phyloP scores from a whole-genome alignment of 2,113 vertebrate genomes.

The Platanista minor region DNA sequence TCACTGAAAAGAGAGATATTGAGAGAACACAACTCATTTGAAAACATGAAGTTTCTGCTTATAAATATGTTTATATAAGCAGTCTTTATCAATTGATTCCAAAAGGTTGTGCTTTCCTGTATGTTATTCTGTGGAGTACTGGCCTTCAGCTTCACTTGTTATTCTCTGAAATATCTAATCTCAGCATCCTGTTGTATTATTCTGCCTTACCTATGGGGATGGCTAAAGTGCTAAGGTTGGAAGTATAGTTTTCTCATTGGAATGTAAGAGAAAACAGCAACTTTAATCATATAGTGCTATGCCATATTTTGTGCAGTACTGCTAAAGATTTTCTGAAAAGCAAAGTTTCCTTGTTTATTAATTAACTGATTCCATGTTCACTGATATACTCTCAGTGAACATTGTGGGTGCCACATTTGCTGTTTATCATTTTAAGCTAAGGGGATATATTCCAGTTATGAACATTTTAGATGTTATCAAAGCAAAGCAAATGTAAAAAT shows the following conservation, averaged over 20 bases:
- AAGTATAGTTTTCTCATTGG: background rate
- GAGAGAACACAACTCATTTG: background rate
- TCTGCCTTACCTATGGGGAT: background rate
- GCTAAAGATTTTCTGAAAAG: background rate
- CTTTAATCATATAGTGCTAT: background rate
- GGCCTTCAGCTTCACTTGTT: background rate
- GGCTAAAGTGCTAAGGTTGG: background rate
- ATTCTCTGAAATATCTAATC: background rate
- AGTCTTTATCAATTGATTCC: background rate
- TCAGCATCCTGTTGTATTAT: background rate
- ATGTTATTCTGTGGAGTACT: background rate
- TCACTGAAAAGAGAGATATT: background rate
- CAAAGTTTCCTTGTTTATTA: background rate
- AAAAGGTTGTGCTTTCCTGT: background rate
- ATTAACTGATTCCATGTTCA: background rate
- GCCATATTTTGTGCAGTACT: background rate
- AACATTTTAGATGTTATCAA: background rate
- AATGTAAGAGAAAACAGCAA: background rate
- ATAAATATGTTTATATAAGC: background rate
- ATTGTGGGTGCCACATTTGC: background rate
- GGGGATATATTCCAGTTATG: background rate
- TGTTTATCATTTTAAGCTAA: background rate
- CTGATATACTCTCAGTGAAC: background rate
- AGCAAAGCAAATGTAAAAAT: background rate
- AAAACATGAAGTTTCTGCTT: background rate